Conservation (phyloP, 2,888 invertebrate species). For the Pseudococcus longispinus region DNA sequence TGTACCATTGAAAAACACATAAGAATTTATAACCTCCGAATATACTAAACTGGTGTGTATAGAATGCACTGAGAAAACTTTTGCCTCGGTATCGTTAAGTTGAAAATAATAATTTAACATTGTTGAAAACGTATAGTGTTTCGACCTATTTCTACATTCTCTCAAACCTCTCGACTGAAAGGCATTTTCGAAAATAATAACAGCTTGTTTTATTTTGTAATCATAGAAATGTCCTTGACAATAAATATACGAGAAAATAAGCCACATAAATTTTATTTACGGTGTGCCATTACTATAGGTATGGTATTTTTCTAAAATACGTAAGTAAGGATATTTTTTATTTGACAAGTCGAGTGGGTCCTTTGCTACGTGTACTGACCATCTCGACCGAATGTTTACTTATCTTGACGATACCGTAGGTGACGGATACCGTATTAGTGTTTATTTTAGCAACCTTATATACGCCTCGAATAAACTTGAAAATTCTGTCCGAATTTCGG, state of each 20-base stretch:
- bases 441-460: not conserved
- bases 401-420: not conserved
- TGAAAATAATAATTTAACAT: conserved; percentile 16
- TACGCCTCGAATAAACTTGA: not conserved
- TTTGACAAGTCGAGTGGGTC: conserved; percentile 2
- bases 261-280: not conserved
- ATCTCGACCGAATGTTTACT: conserved; percentile 11
- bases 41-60: conserved; percentile 2
- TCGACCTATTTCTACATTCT: not conserved
- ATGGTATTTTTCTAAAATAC: not conserved
- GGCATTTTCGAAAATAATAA: not conserved
- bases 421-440: conserved; percentile 17
- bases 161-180: not conserved
- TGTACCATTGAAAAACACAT: conserved; percentile 1
- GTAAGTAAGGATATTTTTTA: not conserved
- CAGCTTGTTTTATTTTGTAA: conserved; percentile 15
- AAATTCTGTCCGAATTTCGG: not conserved
- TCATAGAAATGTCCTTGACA: conserved; percentile 2
- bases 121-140: not conserved
- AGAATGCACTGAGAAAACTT: not conserved
- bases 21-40: conserved; percentile 6
- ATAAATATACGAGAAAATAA: not conserved
- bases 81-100: conserved; percentile 1
- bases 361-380: not conserved
- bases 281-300: not conserved